These are phyloP conservation scores for Holacanthella duospinosa DNA, from an alignment of 2,888 invertebrate species.

Conservation along the genomic window DNA sequence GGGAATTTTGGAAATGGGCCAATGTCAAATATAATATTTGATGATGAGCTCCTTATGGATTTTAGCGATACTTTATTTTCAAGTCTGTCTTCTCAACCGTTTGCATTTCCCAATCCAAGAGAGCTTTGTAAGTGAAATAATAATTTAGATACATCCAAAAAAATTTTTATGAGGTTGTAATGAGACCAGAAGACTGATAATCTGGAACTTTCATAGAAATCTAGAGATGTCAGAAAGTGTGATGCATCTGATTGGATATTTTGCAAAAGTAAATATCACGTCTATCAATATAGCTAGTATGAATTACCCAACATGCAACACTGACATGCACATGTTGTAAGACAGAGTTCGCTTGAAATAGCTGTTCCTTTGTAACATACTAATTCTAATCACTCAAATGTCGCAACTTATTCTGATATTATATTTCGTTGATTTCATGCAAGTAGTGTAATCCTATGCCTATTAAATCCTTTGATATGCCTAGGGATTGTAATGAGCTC, in stretches of 20 bases:
- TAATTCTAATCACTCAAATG: not conserved
- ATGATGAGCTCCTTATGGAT: conserved; percentile 69
- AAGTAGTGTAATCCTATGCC: too few relatives aligned
- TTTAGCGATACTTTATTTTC: conserved; percentile 82
- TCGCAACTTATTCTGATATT: not conserved
- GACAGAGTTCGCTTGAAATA: not conserved
- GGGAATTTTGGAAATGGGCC: conserved; percentile 52
- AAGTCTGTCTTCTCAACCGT: conserved; percentile 72
- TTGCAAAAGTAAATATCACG: not conserved
- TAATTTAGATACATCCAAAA: not conserved
- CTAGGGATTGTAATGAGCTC: too few relatives aligned
- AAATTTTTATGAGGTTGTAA: not conserved
- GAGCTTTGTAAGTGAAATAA: conserved; percentile 67
- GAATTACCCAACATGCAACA: not conserved
- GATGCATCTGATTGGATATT: not conserved
- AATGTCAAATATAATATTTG: conserved; percentile 60
- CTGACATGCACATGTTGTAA: not conserved
- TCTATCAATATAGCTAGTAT: not conserved
- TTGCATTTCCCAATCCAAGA: conserved; percentile 90
- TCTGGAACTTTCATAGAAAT: too few relatives aligned
- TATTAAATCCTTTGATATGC: too few relatives aligned
- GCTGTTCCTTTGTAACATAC: not conserved
- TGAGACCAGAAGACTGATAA: not conserved
- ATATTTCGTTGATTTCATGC: too few relatives aligned
- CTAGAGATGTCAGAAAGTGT: too few relatives aligned